Conservation (phyloP, 2,888 invertebrate species). For the Sphaerophoria rueppellii region DNA sequence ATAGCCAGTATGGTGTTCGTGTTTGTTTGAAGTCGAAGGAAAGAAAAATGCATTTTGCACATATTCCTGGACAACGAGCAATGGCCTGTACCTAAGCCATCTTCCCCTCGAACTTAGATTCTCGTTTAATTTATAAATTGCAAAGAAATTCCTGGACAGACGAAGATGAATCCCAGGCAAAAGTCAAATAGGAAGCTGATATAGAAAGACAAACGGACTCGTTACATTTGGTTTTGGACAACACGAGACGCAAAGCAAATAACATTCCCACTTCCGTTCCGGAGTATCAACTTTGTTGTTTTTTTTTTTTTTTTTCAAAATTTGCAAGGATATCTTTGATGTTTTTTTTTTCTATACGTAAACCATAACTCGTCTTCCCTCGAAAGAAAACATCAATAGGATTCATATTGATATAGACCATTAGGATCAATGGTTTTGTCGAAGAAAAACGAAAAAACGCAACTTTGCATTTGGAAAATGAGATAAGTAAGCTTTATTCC, state of each 20-base stretch:
- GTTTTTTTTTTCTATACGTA: not conserved
- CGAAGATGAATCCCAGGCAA: conserved; percentile 37
- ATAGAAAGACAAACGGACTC: not conserved
- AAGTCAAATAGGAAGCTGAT: conserved; percentile 45
- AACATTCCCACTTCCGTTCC: not conserved
- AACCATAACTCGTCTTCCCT: not conserved
- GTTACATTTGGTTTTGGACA: not conserved
- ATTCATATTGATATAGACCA: conserved; percentile 2
- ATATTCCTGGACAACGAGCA: conserved; percentile 2
- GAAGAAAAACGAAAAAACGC: not conserved
- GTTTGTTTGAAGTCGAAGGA: not conserved
- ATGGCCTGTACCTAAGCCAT: not conserved
- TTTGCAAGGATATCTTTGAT: conserved; percentile 9
- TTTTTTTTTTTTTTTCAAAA: not conserved
- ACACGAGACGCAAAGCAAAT: not conserved
- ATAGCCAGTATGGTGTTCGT: not conserved
- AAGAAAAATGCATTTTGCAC: conserved; percentile 29
- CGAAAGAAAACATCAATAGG: not conserved
- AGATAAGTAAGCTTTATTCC: too few species aligned
- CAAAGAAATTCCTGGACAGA: conserved; percentile 59
- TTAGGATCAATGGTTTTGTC: not conserved
- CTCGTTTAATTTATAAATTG: conserved; percentile 64
- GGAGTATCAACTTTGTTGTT: not conserved
- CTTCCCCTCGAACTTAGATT: not conserved
- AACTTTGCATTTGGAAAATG: not conserved